Base-by-base conservation (phyloP, 2,888 invertebrate species). In the Epinotia bilunana region DNA sequence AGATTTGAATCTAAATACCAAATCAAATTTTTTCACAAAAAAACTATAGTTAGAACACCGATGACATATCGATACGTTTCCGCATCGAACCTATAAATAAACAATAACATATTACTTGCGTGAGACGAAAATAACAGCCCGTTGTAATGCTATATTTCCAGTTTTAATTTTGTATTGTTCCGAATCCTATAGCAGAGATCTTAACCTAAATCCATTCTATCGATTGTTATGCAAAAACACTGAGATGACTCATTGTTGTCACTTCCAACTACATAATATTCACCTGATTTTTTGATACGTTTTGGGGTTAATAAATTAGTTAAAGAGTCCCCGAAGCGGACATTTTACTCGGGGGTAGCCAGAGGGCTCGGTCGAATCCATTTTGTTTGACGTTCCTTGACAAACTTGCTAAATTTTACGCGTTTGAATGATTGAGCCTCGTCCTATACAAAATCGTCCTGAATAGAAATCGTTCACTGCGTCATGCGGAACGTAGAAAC, bases 141-240 rank as follows among this genome's bases (percentile, higher is more conserved):
- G 82, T 83, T 81, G 86, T 86, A 86, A 82, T 83, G 84, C 85
- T 87, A 86, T 84, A 86, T 85, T 86, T 86, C 87, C 85, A 86
- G 72, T 78, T 79, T 87, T 86, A 87, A 86, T 87, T 89, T 86
- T 88, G 85, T 86, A 88, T 87, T 87, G 87, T 87, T 89, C 82
- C 79, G 81, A 88, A 87, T 84, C 81, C 89, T 91, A 90, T 88
- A 89, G 86, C 88, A 85, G 83, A 91, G 88, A 90, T 92, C 88
- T 92, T 93, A 93, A 94, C 93, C 94, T 93, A 92, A 91, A 93
- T 93, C 90, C 90, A 88, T 89, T 90, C 88, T 89, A 94, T 94
- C 91, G 92, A 94, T 94, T 94, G 91, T 93, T 93, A 92, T 91
- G 92, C 93, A 91, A 93, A 93, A 93, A 92, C 92, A 93, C 90